phyloP scores from a whole-genome alignment of 2,888 invertebrate species.

The Stenurella melanura region DNA sequence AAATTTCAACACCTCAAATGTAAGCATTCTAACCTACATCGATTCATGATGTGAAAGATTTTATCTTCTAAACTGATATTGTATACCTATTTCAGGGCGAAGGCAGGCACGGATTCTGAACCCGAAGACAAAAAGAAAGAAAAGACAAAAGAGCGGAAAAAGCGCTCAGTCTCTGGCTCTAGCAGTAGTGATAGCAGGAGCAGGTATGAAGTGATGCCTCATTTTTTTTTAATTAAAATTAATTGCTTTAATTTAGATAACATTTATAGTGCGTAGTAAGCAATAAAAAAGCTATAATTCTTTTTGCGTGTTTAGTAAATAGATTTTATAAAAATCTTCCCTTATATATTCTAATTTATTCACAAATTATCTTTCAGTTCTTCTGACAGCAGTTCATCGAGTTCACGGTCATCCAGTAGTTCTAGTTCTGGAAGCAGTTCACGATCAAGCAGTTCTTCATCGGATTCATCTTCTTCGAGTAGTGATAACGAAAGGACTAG shows the following conservation, averaged over 20 bases:
- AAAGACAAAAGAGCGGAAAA: conserved; percentile 78
- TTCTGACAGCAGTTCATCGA: conserved; percentile 88
- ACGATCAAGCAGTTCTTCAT: conserved; percentile 75
- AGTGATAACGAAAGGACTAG: conserved; percentile 80
- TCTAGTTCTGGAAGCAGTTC: conserved; percentile 79
- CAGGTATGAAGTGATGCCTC: conserved; percentile 48
- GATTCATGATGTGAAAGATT: neutral
- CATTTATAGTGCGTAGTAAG: too few relatives aligned
- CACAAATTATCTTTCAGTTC: conserved; percentile 75
- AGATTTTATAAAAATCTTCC: neutral
- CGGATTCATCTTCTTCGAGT: conserved; percentile 81
- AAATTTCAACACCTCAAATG: neutral
- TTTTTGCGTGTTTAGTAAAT: too few relatives aligned
- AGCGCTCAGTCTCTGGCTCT: conserved; percentile 83
- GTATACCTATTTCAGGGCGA: conserved; percentile 78
- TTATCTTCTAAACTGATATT: neutral
- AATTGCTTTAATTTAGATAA: neutral
- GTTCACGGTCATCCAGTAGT: conserved; percentile 87
- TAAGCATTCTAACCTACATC: conserved; percentile 2
- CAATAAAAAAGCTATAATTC: too few relatives aligned
- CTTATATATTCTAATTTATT: conserved; percentile 3
- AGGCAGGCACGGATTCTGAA: conserved; percentile 83
- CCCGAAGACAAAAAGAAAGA: conserved; percentile 83
- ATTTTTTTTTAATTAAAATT: conserved; percentile 7
- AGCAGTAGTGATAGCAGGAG: conserved; percentile 87